A percentile compares a stretch with the other conserved stretches of the same genome.
These are phyloP conservation scores for Drosophila lacertosa DNA, from an alignment of 1,140 invertebrate genomes.

Conservation along the genomic window DNA sequence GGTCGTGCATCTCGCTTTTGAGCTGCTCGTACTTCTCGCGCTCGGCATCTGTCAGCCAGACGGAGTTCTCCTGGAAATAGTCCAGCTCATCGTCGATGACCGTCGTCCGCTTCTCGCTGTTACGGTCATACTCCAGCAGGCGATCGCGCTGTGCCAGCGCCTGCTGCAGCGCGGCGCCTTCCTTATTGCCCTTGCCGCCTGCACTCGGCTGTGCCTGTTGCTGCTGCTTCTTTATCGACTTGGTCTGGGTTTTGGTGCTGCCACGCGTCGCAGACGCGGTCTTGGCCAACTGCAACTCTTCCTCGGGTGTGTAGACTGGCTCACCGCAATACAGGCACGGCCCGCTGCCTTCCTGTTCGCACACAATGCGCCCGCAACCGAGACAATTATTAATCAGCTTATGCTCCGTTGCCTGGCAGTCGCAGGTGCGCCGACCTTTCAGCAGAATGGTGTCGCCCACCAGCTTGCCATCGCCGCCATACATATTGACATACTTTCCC, in stretches of 20 bases:
- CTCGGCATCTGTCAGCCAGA: slow-evolving; percentile 91
- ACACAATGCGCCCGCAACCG: slow-evolving; percentile 97
- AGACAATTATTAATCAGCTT: slow-evolving; percentile 96
- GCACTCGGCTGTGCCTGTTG: slow-evolving; percentile 2
- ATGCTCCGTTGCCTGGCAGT: slow-evolving; percentile 97
- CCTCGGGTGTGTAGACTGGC: slow-evolving; percentile 91
- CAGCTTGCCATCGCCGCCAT: slow-evolving; percentile 88
- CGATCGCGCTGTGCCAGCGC: slow-evolving; percentile 92
- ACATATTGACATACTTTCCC: slow-evolving; percentile 90
- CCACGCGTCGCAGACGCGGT: background rate
- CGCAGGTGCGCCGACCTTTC: slow-evolving; percentile 92
- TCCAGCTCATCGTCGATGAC: slow-evolving; percentile 98
- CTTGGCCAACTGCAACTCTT: slow-evolving; percentile 82
- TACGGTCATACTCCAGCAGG: slow-evolving; percentile 94
- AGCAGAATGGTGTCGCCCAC: slow-evolving; percentile 87
- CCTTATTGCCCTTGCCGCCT: slow-evolving; percentile 62
- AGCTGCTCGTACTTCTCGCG: slow-evolving; percentile 88
- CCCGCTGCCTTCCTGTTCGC: slow-evolving; percentile 97
- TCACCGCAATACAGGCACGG: slow-evolving; percentile 96
- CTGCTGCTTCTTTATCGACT: slow-evolving; percentile 34
- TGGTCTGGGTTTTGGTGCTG: slow-evolving; percentile 8
- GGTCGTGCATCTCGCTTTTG: slow-evolving; percentile 88
- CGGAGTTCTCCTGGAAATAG: slow-evolving; percentile 92
- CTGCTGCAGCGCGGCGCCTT: slow-evolving; percentile 85
- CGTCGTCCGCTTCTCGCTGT: slow-evolving; percentile 92